Conservation (phyloP, 2,797 vertebrate genomes). For the Karalla daura region DNA sequence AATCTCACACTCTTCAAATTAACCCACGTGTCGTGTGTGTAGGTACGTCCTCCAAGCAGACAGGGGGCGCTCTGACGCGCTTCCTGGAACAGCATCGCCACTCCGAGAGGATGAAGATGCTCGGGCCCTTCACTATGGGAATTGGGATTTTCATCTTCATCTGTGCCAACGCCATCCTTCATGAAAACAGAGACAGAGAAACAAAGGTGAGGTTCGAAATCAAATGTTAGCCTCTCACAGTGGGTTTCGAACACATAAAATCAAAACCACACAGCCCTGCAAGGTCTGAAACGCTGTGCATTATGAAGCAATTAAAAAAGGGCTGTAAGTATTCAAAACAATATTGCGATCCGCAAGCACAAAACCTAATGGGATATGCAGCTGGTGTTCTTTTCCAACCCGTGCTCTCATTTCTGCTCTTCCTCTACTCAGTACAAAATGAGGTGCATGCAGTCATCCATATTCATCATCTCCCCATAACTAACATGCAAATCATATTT, state of each 20-base stretch:
- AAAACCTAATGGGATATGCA: not conserved
- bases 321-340: not conserved
- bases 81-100: constrained; percentile 95
- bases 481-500: constrained; percentile 56
- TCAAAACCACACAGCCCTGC: not conserved
- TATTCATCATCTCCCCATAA: constrained; percentile 49
- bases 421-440: constrained; percentile 11
- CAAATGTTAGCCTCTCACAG: not conserved
- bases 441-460: constrained; percentile 36
- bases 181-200: constrained; percentile 97
- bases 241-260: not conserved
- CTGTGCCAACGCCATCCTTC: constrained; percentile 97
- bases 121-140: constrained; percentile 99
- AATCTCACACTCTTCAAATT: not conserved
- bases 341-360: not conserved
- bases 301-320: not conserved
- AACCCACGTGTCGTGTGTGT: not conserved
- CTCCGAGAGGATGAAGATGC: constrained; percentile 98
- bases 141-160: constrained; percentile 99
- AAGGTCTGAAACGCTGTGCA: not conserved
- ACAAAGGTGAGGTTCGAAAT: constrained; percentile 83
- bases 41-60: constrained; percentile 58
- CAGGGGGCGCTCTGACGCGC: constrained; percentile 77
- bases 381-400: constrained; percentile 10
- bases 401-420: constrained; percentile 10